A percentile compares a stretch with the other conserved stretches of the same genome.
phyloP scores from a whole-genome alignment of 2,888 invertebrate species.

The Aspidiotus destructor region DNA sequence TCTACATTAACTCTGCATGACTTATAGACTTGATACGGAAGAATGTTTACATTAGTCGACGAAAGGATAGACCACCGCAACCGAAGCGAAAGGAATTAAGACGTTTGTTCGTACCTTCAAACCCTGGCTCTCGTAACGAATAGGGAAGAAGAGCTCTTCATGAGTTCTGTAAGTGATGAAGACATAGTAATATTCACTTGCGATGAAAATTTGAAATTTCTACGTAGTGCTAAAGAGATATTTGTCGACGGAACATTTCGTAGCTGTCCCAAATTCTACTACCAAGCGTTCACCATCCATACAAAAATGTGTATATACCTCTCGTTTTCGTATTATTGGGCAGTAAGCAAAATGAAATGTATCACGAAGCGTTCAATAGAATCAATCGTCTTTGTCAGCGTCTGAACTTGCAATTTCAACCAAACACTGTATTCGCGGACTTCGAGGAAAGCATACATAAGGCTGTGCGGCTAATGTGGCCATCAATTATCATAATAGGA shows the following conservation, averaged over 20 bases:
- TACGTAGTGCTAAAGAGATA: background rate
- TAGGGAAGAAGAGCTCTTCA: too few species aligned
- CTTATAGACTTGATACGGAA: background rate
- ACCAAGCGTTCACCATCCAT: background rate
- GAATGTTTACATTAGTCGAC: background rate
- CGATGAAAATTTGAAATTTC: slow-evolving; percentile 1
- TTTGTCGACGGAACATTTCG: slow-evolving; percentile 2
- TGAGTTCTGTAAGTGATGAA: too few species aligned
- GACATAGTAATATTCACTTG: too few species aligned
- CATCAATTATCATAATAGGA: slow-evolving; percentile 6
- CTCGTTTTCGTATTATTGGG: slow-evolving; percentile 1
- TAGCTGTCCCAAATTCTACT: background rate
- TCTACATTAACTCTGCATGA: slow-evolving; percentile 1
- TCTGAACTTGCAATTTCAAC: slow-evolving; percentile 3
- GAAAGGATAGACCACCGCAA: slow-evolving; percentile 2
- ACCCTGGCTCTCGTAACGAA: too few species aligned
- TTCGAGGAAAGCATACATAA: slow-evolving; percentile 17
- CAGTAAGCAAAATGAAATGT: background rate
- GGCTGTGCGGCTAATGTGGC: slow-evolving; percentile 8
- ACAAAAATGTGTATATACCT: slow-evolving; percentile 1
- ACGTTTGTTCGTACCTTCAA: background rate
- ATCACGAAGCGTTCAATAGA: background rate
- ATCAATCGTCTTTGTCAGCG: background rate
- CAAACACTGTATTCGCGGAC: slow-evolving; percentile 5
- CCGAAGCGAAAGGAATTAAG: background rate